phyloP scores from a whole-genome alignment of 2,888 invertebrate species.

The Isoperla grammatica region DNA sequence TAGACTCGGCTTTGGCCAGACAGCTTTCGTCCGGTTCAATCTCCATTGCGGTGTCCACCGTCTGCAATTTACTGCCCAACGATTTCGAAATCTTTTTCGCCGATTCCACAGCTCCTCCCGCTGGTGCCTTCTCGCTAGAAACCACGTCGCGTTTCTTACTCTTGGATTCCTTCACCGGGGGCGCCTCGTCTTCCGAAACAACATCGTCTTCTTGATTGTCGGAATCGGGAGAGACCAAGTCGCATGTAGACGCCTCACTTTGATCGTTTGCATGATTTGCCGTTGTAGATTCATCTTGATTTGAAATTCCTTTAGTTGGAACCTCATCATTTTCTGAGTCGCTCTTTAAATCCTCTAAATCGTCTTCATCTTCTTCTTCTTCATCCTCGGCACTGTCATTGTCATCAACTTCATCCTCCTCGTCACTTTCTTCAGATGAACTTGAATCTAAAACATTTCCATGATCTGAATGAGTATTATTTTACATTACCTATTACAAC shows the following conservation, averaged over 20 bases:
- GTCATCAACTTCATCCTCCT: slow-evolving; percentile 31
- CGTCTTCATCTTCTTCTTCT: slow-evolving; percentile 35
- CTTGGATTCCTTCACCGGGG: no score
- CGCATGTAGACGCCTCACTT: no score
- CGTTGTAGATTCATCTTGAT: background rate
- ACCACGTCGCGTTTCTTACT: no score
- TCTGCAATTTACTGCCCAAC: background rate
- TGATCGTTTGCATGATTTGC: background rate
- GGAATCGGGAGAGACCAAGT: no score
- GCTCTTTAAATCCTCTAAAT: slow-evolving; percentile 35
- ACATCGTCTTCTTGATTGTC: no score
- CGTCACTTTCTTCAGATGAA: slow-evolving; percentile 17
- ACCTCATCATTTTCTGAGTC: slow-evolving; percentile 30
- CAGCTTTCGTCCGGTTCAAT: slow-evolving; percentile 3
- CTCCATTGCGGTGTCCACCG: background rate
- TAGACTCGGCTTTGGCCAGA: slow-evolving; percentile 18
- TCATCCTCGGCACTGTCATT: slow-evolving; percentile 33
- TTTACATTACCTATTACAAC: background rate
- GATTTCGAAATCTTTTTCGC: no score
- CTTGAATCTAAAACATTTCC: background rate
- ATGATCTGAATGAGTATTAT: background rate
- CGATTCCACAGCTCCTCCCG: no score
- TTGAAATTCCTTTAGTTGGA: background rate
- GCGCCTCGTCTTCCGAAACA: no score
- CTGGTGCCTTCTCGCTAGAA: no score